These are phyloP conservation scores for Pristiophorus japonicus DNA, from an alignment of 2,113 vertebrate genomes.

Conservation along the genomic window DNA sequence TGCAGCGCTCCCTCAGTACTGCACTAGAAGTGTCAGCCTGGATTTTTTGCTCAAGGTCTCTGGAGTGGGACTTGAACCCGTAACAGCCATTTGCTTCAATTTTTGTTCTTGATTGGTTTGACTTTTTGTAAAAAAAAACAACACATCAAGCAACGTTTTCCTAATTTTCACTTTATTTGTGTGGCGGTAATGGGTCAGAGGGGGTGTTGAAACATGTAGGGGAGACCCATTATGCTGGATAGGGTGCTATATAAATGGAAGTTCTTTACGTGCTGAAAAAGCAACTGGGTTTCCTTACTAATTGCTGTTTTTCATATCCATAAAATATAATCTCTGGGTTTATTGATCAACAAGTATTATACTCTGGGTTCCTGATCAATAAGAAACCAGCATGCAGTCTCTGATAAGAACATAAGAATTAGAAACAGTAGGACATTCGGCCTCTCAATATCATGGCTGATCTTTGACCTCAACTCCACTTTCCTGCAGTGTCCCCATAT, in stretches of 20 bases:
- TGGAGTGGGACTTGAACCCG: no score
- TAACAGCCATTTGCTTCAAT: not conserved
- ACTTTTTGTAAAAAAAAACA: not conserved
- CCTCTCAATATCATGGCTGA: no score
- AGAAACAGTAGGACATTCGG: no score
- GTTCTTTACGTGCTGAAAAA: not conserved
- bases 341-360: not conserved
- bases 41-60: no score
- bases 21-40: no score
- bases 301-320: not conserved
- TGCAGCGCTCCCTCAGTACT: no score
- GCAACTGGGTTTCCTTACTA: not conserved
- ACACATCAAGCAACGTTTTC: not conserved
- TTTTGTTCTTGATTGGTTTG: not conserved
- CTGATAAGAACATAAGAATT: no score
- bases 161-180: not conserved
- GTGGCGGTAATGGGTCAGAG: not conserved
- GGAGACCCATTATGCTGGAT: not conserved
- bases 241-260: not conserved
- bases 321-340: not conserved
- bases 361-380: not conserved
- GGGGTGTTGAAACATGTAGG: not conserved
- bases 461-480: no score
- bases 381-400: not conserved
- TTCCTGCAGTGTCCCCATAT: no score